Percentiles rank a stretch among this genome's conserved stretches.
phyloP scores from a whole-genome alignment of 2,113 vertebrate genomes.

The Capreolus pygargus region DNA sequence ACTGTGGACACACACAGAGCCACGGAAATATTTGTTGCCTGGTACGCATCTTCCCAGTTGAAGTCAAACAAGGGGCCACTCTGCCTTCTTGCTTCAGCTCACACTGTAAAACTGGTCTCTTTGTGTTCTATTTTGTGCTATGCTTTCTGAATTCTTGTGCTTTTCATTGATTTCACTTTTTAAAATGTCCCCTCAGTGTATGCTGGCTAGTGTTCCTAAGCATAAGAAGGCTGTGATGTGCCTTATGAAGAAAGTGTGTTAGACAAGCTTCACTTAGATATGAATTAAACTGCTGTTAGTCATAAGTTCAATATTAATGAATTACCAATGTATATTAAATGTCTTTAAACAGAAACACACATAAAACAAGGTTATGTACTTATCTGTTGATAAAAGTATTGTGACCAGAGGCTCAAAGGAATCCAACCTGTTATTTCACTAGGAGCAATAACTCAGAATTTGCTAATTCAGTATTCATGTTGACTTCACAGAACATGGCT shows the following conservation, averaged over 20 bases:
- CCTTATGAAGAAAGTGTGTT: not conserved
- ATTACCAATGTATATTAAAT: not conserved
- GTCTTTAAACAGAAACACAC: not conserved
- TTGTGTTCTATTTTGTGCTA: not conserved
- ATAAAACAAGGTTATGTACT: not conserved
- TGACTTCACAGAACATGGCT: not conserved
- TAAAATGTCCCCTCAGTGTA: not conserved
- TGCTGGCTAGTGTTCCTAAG: not conserved
- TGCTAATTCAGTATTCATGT: not conserved
- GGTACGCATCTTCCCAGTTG: rapidly evolving
- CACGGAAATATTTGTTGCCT: not conserved
- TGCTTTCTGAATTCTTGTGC: not conserved
- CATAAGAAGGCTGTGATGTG: not conserved
- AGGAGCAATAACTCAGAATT: not conserved
- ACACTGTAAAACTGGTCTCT: no score
- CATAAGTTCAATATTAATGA: not conserved
- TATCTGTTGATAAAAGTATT: not conserved
- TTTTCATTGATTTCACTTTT: not conserved
- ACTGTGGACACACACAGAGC: not conserved
- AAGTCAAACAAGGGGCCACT: not conserved
- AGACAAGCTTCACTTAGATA: not conserved
- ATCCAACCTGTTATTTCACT: not conserved
- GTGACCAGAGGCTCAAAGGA: not conserved
- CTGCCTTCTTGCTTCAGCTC: not conserved
- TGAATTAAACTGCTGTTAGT: not conserved